phyloP scores from a whole-genome alignment of 2,888 invertebrate species.

The Gandaritis pyraliata region DNA sequence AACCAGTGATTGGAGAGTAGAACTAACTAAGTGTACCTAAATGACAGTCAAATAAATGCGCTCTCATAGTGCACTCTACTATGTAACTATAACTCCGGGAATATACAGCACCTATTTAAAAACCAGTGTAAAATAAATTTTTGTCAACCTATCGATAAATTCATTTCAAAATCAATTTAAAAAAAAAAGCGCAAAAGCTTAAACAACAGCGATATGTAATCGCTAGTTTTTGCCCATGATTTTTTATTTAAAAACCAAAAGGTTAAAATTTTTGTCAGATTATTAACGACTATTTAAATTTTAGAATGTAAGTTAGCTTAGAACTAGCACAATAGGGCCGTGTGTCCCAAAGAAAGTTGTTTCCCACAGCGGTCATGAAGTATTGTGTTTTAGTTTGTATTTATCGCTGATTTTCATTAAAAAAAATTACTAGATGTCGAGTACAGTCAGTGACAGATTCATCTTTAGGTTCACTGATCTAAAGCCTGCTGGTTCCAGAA shows the following conservation, averaged over 20 bases:
- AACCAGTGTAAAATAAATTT: constrained; percentile 1
- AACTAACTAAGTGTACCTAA: not conserved
- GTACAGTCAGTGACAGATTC: no score
- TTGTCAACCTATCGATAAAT: not conserved
- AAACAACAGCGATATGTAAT: not conserved
- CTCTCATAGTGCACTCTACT: not conserved
- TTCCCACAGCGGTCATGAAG: constrained; percentile 15
- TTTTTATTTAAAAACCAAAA: constrained; percentile 3
- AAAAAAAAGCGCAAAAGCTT: no score
- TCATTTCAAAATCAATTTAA: no score
- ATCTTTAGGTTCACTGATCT: no score
- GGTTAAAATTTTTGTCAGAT: constrained; percentile 5
- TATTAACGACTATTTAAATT: constrained; percentile 17
- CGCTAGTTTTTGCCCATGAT: not conserved
- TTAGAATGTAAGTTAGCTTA: constrained; percentile 20
- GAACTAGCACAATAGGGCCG: constrained; percentile 13
- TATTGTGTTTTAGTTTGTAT: constrained; percentile 15
- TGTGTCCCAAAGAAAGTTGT: constrained; percentile 22
- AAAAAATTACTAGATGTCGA: no score
- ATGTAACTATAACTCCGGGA: not conserved
- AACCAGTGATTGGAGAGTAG: not conserved
- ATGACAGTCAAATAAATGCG: no score
- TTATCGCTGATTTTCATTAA: not conserved
- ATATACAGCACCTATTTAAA: not conserved
- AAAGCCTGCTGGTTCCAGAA: no score